A percentile compares a stretch with the other conserved stretches of the same genome.
These are phyloP conservation scores for Epizoanthus illoricatus DNA, from an alignment of 92 coral and sea anemone genomes.

Conservation along the genomic window DNA sequence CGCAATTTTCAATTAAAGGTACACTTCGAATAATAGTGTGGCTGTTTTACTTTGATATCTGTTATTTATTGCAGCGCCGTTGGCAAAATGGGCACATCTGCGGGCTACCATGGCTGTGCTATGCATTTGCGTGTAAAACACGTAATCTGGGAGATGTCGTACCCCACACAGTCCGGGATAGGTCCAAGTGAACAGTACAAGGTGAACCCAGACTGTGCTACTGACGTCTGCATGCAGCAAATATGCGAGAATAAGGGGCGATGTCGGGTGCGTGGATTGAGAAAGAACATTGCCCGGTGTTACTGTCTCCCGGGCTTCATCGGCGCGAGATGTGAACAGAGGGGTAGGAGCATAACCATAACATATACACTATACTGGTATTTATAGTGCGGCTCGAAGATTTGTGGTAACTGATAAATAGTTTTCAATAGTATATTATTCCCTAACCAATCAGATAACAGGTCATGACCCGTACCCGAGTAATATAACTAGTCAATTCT, in stretches of 20 bases:
- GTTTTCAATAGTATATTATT: too few relatives aligned
- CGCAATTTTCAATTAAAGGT: too few relatives aligned
- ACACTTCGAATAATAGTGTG: too few relatives aligned
- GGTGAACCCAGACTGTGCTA: slow-evolving; percentile 4
- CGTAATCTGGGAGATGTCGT: slow-evolving; percentile 9
- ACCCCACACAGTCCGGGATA: neutral
- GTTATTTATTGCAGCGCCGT: neutral
- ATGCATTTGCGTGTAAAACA: slow-evolving; percentile 16
- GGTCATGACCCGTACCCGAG: too few relatives aligned
- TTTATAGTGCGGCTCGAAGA: neutral
- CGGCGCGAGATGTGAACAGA: slow-evolving; percentile 27
- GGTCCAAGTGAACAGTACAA: neutral
- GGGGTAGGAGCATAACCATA: neutral
- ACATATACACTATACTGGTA: neutral
- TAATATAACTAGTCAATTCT: too few relatives aligned
- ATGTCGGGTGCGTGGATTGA: neutral
- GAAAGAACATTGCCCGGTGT: neutral
- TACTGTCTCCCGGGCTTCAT: slow-evolving; percentile 1
- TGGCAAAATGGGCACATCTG: slow-evolving; percentile 16
- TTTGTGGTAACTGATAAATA: too few relatives aligned
- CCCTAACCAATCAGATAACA: too few relatives aligned
- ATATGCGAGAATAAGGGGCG: slow-evolving; percentile 4
- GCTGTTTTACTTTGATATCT: neutral
- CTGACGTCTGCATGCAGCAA: slow-evolving; percentile 20
- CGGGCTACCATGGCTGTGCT: slow-evolving; percentile 10